phyloP scores from a whole-genome alignment of 2,113 vertebrate species.

The Peromyscus leucopus region DNA sequence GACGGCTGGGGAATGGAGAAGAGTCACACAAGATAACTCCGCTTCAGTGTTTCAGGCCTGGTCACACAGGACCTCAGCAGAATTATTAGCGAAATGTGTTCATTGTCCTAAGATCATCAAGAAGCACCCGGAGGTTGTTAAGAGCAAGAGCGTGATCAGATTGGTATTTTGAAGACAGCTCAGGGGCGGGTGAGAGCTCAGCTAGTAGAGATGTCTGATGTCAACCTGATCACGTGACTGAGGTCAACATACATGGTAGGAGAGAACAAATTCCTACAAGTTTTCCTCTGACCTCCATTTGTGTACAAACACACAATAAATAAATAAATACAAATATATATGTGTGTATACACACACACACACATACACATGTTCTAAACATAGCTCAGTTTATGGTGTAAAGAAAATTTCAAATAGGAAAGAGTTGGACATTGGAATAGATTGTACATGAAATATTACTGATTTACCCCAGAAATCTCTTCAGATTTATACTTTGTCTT shows the following conservation, averaged over 20 bases:
- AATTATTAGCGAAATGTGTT: not conserved
- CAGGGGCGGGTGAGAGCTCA: too few species aligned
- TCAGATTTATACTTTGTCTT: conserved; percentile 10
- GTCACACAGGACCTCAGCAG: not conserved
- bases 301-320: not conserved
- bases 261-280: not conserved
- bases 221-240: not conserved
- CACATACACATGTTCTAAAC: not conserved
- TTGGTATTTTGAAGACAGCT: conserved; percentile 1
- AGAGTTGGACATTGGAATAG: not conserved
- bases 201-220: not conserved
- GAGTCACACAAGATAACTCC: not conserved
- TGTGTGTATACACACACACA: not conserved
- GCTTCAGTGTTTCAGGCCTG: not conserved
- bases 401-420: conserved; percentile 43
- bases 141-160: not conserved
- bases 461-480: not conserved
- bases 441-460: conserved; percentile 3
- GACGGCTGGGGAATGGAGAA: not conserved
- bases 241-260: not conserved
- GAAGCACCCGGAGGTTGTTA: conserved; percentile 28
- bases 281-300: not conserved
- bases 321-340: not conserved
- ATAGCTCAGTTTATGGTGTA: not conserved
- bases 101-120: not conserved